Percentiles rank a stretch among this genome's conserved stretches.
Evolutionary conservation across 2,888 invertebrate genomes (phyloP).

Genomic region (Andrena bicolor): DNA sequence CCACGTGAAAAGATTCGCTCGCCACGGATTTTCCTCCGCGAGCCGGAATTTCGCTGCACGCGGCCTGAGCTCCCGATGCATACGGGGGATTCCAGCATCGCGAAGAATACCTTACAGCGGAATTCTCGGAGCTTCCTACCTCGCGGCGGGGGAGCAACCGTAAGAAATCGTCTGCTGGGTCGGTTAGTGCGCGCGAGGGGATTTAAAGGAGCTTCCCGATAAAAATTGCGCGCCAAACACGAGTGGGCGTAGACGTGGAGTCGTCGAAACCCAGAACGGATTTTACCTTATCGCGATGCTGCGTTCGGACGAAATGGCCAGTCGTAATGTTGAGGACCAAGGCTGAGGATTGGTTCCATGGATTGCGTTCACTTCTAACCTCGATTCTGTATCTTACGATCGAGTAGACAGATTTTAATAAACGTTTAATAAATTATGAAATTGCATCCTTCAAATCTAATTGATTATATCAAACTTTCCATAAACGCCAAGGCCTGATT

Average conservation of each 20-base stretch:
- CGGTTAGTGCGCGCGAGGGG: constrained; percentile 29
- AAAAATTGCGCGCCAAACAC: neutral
- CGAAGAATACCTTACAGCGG: constrained; percentile 56
- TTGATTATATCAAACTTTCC: neutral
- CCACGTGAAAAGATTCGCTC: constrained; percentile 34
- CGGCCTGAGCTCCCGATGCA: constrained; percentile 12
- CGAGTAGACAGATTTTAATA: neutral
- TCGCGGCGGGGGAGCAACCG: neutral
- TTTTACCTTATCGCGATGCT: neutral
- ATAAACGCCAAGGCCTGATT: neutral
- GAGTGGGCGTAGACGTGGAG: neutral
- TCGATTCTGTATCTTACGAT: neutral
- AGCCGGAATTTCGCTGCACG: constrained; percentile 45
- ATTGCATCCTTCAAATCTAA: neutral
- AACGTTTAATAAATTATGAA: neutral
- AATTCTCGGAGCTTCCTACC: constrained; percentile 30
- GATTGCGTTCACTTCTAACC: no score
- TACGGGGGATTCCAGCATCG: constrained; percentile 33
- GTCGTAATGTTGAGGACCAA: neutral
- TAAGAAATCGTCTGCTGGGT: constrained; percentile 32
- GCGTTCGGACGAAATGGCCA: neutral
- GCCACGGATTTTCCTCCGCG: constrained; percentile 36
- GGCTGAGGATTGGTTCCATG: neutral
- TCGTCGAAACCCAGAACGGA: neutral
- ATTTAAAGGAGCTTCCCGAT: constrained; percentile 7